phyloP scores from a whole-genome alignment of 1,140 invertebrate species.

The Thrips palmi region DNA sequence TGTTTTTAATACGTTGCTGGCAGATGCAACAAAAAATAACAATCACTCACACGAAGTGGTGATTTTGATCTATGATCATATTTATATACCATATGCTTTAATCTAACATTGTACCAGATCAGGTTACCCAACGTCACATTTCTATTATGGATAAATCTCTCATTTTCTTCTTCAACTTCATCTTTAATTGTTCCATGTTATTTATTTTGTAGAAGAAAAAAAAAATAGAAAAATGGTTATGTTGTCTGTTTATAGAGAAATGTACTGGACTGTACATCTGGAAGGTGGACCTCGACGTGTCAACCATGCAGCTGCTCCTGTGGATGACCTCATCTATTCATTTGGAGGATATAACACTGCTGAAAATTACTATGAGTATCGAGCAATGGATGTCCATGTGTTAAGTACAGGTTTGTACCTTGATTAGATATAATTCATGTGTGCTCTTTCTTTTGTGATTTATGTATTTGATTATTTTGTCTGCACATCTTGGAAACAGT shows the following conservation, averaged over 20 bases:
- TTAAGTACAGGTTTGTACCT: conserved; percentile 46
- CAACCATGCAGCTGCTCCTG: conserved; percentile 78
- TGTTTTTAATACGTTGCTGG: too few relatives aligned
- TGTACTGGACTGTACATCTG: conserved; percentile 56
- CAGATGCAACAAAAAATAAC: too few relatives aligned
- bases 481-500: neutral
- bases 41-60: too few relatives aligned
- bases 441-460: neutral
- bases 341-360: conserved; percentile 81
- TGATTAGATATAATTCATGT: neutral
- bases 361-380: conserved; percentile 45
- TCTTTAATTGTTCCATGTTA: too few relatives aligned
- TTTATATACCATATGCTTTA: too few relatives aligned
- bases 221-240: too few relatives aligned
- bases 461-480: neutral
- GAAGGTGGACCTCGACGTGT: conserved; percentile 63
- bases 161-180: too few relatives aligned
- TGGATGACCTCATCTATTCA: conserved; percentile 64
- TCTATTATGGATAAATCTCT: too few relatives aligned
- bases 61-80: too few relatives aligned
- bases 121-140: too few relatives aligned
- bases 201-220: too few relatives aligned
- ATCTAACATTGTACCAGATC: too few relatives aligned
- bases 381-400: conserved; percentile 75
- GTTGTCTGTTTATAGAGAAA: neutral